A percentile compares a stretch with the other conserved stretches of the same genome.
Evolutionary conservation across 2,888 invertebrate genomes (phyloP).

Genomic region (Tachina lurida): DNA sequence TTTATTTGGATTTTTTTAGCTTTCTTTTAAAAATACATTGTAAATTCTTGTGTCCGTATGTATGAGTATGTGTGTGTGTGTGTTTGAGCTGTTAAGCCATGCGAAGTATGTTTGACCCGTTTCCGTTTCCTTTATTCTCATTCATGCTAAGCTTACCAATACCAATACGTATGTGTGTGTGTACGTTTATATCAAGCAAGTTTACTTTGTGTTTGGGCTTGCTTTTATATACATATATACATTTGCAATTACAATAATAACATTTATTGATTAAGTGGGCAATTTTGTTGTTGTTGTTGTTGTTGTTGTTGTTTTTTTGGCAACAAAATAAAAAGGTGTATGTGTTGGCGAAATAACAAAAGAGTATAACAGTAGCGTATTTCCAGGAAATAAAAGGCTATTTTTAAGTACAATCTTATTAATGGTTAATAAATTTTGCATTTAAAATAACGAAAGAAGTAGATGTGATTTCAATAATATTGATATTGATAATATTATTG

Average conservation of each 20-base stretch:
- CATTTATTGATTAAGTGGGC: conserved; percentile 43
- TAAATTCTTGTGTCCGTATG: background rate
- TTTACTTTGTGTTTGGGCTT: conserved; percentile 2
- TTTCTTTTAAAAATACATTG: background rate
- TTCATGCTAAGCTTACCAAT: background rate
- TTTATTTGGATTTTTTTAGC: background rate
- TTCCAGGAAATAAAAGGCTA: no score
- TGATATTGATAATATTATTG: no score
- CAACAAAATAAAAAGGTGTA: background rate
- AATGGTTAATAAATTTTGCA: no score
- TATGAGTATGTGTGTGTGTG: background rate
- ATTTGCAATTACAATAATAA: conserved; percentile 29
- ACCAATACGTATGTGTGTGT: background rate
- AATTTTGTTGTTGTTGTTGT: background rate
- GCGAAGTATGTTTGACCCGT: no score
- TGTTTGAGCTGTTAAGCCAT: background rate
- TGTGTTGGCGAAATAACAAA: no score
- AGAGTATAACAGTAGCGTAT: no score
- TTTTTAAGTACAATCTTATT: no score
- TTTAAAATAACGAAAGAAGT: no score
- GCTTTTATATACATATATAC: background rate
- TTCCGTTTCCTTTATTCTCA: background rate
- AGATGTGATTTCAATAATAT: no score
- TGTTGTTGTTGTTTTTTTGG: conserved; percentile 4
- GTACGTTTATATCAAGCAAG: background rate